A percentile compares a stretch with the other conserved stretches of the same genome.
Conservation (phyloP, 2,797 vertebrate species). For the Pagetopsis macropterus region DNA sequence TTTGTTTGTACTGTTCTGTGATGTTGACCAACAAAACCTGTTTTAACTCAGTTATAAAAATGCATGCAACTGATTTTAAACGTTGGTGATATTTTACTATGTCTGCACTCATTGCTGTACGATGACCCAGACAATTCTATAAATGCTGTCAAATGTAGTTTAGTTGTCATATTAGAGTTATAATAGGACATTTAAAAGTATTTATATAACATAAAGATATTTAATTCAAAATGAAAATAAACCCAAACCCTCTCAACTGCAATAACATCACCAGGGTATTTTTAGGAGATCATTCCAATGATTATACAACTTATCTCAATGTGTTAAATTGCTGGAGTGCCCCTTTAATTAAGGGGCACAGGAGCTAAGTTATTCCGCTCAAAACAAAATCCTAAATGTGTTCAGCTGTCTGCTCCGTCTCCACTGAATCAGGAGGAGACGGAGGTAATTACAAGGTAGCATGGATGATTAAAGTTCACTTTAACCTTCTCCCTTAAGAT, state of each 20-base stretch:
- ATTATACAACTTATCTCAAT: neutral
- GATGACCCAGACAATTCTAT: neutral
- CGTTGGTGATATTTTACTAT: neutral
- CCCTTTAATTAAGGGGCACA: conserved; percentile 2
- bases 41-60: no score
- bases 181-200: neutral
- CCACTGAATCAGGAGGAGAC: neutral
- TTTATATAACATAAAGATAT: conserved; percentile 3
- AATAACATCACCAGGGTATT: neutral
- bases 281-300: neutral
- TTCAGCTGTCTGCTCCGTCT: conserved; percentile 18
- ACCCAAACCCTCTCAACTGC: conserved; percentile 23
- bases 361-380: neutral
- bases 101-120: neutral
- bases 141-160: neutral
- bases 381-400: conserved; percentile 8
- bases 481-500: conserved; percentile 28
- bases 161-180: neutral
- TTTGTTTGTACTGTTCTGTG: neutral
- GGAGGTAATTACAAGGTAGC: conserved; percentile 24
- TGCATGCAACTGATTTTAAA: neutral
- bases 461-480: conserved; percentile 29
- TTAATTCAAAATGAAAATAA: conserved; percentile 21
- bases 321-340: neutral
- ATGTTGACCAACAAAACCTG: neutral